Conservation (phyloP, 2,888 invertebrate species). For the Euphydryas editha region DNA sequence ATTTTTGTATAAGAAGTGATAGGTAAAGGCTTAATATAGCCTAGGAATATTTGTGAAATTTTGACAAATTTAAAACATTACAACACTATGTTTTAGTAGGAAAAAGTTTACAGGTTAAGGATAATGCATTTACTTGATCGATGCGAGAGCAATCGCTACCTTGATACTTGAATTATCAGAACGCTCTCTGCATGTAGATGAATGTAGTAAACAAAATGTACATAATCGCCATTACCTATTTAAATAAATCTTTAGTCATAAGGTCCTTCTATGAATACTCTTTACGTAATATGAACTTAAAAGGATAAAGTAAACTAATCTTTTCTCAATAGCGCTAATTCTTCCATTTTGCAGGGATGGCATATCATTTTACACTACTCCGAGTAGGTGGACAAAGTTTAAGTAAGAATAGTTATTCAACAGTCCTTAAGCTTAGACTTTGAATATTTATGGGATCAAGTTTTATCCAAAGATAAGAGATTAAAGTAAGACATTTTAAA, state of each 20-base stretch:
- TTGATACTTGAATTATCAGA: constrained; percentile 2
- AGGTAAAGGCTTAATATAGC: too few relatives aligned
- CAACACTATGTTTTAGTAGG: neutral
- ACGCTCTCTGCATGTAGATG: constrained; percentile 10
- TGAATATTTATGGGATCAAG: too few relatives aligned
- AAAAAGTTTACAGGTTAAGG: neutral
- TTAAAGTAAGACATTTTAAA: too few relatives aligned
- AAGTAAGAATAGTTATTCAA: too few relatives aligned
- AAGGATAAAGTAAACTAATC: neutral
- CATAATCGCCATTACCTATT: neutral
- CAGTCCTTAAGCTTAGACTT: too few relatives aligned
- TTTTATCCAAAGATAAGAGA: too few relatives aligned
- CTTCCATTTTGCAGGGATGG: too few relatives aligned
- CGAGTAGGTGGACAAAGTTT: too few relatives aligned
- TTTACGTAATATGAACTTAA: neutral
- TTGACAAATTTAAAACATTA: neutral
- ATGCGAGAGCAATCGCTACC: neutral
- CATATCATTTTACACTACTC: too few relatives aligned
- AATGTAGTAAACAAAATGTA: neutral
- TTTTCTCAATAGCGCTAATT: too few relatives aligned
- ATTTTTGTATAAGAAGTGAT: too few relatives aligned
- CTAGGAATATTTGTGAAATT: neutral
- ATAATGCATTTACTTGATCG: neutral
- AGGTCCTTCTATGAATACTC: neutral
- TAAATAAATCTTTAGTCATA: neutral